Percentiles rank a stretch among this genome's conserved stretches.
These are phyloP conservation scores for Brachyopa scutellaris DNA, from an alignment of 2,888 invertebrate genomes.

Conservation along the genomic window DNA sequence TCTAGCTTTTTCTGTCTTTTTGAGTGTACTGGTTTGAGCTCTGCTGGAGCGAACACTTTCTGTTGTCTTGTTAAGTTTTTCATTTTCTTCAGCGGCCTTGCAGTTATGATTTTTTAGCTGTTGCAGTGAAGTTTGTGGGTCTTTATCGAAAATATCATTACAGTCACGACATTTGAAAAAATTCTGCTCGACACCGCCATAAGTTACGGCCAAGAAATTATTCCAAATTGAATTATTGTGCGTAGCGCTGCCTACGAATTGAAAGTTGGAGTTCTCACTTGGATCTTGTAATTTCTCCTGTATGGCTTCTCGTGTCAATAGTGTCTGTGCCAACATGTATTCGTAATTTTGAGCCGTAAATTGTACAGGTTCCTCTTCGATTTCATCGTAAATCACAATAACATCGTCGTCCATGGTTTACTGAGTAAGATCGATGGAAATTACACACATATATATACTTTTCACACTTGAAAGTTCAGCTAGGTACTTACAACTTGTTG, in stretches of 20 bases:
- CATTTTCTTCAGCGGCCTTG: neutral
- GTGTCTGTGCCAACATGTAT: slow-evolving; percentile 55
- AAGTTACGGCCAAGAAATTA: slow-evolving; percentile 47
- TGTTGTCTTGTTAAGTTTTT: too few species aligned
- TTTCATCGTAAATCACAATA: slow-evolving; percentile 60
- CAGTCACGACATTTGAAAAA: slow-evolving; percentile 58
- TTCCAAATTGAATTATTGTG: slow-evolving; percentile 54
- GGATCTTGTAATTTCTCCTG: slow-evolving; percentile 52
- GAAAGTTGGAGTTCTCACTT: slow-evolving; percentile 44
- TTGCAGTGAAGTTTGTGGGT: slow-evolving; percentile 47
- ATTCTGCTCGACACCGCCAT: slow-evolving; percentile 54
- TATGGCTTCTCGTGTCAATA: slow-evolving; percentile 50
- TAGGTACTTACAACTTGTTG: slow-evolving; percentile 44
- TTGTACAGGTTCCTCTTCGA: slow-evolving; percentile 58
- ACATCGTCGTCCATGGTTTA: slow-evolving; percentile 61
- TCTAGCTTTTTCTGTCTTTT: slow-evolving; percentile 1
- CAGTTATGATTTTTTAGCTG: slow-evolving; percentile 50
- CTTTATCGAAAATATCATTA: slow-evolving; percentile 58
- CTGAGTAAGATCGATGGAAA: slow-evolving; percentile 35
- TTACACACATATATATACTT: slow-evolving; percentile 9
- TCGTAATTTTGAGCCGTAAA: slow-evolving; percentile 50
- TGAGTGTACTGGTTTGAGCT: neutral
- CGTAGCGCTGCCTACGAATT: slow-evolving; percentile 40
- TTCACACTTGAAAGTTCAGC: neutral
- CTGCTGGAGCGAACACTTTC: neutral